Evolutionary conservation across 1,140 invertebrate genomes (phyloP), one percentile per base, ranked within the genome.

Genomic region (Muscidifurax raptorellus): DNA sequence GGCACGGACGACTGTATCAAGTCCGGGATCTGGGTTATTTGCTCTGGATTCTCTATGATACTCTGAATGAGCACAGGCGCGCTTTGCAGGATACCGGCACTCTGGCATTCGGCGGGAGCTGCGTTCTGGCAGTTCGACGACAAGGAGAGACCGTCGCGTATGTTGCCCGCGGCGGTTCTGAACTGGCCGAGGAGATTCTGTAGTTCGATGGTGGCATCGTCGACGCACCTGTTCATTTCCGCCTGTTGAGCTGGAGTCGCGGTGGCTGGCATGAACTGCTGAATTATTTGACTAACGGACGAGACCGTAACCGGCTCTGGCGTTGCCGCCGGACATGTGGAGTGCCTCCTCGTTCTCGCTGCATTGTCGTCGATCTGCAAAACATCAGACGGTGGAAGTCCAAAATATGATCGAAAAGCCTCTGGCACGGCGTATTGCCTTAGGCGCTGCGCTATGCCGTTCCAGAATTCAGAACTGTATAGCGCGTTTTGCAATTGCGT

Each of bases 151-250:
- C 67, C 47, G 25, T 72, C 67, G 25, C 44, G 44, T 59, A 84
- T 36, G 64, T 79, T 84, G 10, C 25, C 74, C 7, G 44, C 78
- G 15, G 76, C 25, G 25, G 44, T 64, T 72, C 27, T 30, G 22
- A 84, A 79, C 40, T 84, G 75, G 64, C 71, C 71, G 22, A 84
- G 28, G 22, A 84, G 66, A 74, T 84, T 84, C n/a, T 84, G 66
- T 4, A 84, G 15, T 59, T 84, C 82, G 0, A 22, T 32, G 22
- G 76, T 72, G 18, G 75, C 66, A 4, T 84, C 76, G 7, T 72
- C 22, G 10, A 84, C 40, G 59, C 28, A 72, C 64, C 32, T 72
- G 30, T n/a, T 28, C 40, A 84, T 64, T 84, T 84, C 82, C 9
- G 27, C 44, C 28, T 59, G 66, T 27, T 78, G 66, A 7, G 15